Conservation (phyloP, 1,140 invertebrate species). For the Semibalanus balanoides region DNA sequence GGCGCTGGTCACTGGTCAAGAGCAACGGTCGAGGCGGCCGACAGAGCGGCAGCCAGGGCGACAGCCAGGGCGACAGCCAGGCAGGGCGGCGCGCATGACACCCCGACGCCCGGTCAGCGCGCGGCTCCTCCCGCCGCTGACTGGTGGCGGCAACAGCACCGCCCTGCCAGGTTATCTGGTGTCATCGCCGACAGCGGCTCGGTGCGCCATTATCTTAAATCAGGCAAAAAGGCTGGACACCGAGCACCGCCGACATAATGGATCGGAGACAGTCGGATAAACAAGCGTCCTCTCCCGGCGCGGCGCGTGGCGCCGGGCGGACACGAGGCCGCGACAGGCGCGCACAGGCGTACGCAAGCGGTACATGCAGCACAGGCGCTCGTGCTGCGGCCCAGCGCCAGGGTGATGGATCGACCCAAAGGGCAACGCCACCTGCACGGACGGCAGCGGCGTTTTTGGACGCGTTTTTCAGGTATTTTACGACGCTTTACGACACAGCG, state of each 20-base stretch:
- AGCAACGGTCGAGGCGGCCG: too few species aligned
- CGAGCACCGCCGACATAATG: background rate
- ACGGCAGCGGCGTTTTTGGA: background rate
- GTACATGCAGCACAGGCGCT: too few species aligned
- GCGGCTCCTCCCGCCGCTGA: too few species aligned
- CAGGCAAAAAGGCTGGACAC: background rate
- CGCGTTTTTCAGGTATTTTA: background rate
- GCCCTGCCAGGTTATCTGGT: background rate
- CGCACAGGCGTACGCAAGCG: background rate
- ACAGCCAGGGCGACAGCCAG: too few species aligned
- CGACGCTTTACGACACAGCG: background rate
- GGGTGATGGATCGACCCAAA: background rate
- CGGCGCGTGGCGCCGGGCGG: too few species aligned
- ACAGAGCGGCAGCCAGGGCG: too few species aligned
- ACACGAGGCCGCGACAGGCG: background rate
- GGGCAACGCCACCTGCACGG: background rate
- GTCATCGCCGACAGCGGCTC: background rate
- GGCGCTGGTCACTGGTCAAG: too few species aligned
- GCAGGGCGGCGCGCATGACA: background rate
- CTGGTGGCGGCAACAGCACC: background rate
- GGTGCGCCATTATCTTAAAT: background rate
- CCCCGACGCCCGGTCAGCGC: too few species aligned
- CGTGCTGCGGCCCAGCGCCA: too few species aligned
- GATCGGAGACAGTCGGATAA: background rate
- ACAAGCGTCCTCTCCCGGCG: background rate